Percentiles rank a stretch among this genome's conserved stretches.
Conservation (phyloP, 1,140 invertebrate species). For the Drosophila parvula region DNA sequence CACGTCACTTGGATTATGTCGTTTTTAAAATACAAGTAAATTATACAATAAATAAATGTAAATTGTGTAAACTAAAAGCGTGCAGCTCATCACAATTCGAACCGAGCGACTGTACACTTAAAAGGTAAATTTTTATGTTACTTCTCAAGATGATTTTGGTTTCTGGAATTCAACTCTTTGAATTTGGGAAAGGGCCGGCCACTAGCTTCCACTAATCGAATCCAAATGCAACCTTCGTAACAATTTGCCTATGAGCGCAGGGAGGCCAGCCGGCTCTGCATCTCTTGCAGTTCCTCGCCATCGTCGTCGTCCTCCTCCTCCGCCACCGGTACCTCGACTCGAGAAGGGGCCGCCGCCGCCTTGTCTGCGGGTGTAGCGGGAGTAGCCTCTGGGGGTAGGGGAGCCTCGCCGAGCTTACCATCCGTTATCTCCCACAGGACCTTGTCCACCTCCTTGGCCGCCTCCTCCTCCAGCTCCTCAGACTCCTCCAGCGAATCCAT, state of each 20-base stretch:
- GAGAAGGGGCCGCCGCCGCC: constrained; percentile 83
- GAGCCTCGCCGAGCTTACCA: constrained; percentile 95
- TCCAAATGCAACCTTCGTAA: constrained; percentile 42
- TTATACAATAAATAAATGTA: constrained; percentile 74
- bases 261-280: constrained; percentile 84
- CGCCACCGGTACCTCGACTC: constrained; percentile 57
- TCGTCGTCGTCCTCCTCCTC: constrained; percentile 84
- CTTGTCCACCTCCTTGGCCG: constrained; percentile 96
- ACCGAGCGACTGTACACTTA: constrained; percentile 51
- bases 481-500: constrained; percentile 95
- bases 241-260: constrained; percentile 68
- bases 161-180: constrained; percentile 38
- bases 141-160: constrained; percentile 51
- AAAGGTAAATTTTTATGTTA: constrained; percentile 38
- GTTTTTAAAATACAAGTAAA: constrained; percentile 56
- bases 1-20: constrained; percentile 22
- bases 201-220: constrained; percentile 23
- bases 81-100: constrained; percentile 51
- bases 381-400: constrained; percentile 88
- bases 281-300: constrained; percentile 85
- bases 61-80: constrained; percentile 45
- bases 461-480: constrained; percentile 96
- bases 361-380: constrained; percentile 86
- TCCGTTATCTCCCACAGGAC: constrained; percentile 98
- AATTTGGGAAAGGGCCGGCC: constrained; percentile 41